Evolutionary conservation across 2,888 invertebrate genomes (phyloP).

Genomic region (Drosophila prolongata): DNA sequence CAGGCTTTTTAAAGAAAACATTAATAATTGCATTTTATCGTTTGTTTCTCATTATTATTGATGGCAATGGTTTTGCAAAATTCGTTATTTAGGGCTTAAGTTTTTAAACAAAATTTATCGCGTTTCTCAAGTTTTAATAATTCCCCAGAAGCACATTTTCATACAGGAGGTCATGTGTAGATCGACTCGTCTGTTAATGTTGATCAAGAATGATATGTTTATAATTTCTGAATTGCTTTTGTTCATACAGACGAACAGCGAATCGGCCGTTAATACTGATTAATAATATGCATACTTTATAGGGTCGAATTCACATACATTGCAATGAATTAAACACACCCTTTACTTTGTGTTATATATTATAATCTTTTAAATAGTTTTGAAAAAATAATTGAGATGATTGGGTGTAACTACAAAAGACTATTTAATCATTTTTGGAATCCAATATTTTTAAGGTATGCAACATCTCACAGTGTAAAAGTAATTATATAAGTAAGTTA

Average conservation of each 20-base stretch:
- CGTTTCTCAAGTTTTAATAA: neutral
- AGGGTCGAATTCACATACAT: neutral
- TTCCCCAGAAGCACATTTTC: neutral
- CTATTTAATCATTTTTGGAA: too few relatives aligned
- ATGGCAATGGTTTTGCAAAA: neutral
- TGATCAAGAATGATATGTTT: constrained; percentile 3
- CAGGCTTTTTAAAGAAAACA: neutral
- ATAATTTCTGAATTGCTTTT: neutral
- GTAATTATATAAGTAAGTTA: too few relatives aligned
- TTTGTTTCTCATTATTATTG: neutral
- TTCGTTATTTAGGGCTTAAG: too few relatives aligned
- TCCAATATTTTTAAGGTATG: too few relatives aligned
- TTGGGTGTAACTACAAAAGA: too few relatives aligned
- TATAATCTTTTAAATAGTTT: too few relatives aligned
- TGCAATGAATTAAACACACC: too few relatives aligned
- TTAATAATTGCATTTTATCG: neutral
- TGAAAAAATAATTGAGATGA: too few relatives aligned
- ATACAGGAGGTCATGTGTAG: neutral
- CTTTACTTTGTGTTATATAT: neutral
- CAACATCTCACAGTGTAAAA: too few relatives aligned
- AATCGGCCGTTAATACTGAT: neutral
- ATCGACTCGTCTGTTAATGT: neutral
- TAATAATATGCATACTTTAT: neutral
- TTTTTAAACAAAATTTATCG: too few relatives aligned
- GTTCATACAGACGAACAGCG: neutral